Conservation (phyloP, 2,113 vertebrate species). For the Oncorhynchus nerka region DNA sequence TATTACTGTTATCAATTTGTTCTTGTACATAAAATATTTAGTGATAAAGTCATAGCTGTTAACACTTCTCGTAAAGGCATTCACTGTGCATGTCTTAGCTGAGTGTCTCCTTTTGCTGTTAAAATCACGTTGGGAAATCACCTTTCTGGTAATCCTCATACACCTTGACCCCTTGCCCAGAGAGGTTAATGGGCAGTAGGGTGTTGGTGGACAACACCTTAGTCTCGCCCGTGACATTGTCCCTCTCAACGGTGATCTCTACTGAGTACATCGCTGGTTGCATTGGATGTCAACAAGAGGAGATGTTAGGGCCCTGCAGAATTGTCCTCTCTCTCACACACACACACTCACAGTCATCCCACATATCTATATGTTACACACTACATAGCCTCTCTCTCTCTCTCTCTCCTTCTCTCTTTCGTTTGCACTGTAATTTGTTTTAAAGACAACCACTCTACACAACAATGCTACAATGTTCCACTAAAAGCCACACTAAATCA, state of each 20-base stretch:
- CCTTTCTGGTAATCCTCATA: conserved; percentile 97
- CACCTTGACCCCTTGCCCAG: conserved; percentile 88
- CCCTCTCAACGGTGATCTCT: conserved; percentile 94
- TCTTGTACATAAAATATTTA: too few species aligned
- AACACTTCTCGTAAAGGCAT: conserved; percentile 53
- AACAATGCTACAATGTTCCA: too few species aligned
- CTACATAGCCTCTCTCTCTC: neutral
- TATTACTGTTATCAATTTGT: too few species aligned
- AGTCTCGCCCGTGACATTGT: conserved; percentile 90
- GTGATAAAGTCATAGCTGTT: neutral
- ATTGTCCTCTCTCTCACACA: conserved; percentile 3
- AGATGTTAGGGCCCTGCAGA: conserved; percentile 41
- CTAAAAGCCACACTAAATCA: too few species aligned
- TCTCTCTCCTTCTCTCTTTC: neutral
- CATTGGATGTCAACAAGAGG: conserved; percentile 63
- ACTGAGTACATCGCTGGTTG: conserved; percentile 93
- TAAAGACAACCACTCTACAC: too few species aligned
- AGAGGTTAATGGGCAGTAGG: conserved; percentile 83
- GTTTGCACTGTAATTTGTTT: too few species aligned
- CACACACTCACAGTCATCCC: neutral
- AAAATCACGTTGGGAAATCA: conserved; percentile 42
- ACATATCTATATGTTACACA: neutral
- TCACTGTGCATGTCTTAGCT: too few species aligned
- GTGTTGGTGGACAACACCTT: conserved; percentile 93
- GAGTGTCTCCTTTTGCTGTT: neutral